Evolutionary conservation across 2,888 invertebrate species (phyloP).

Genomic region (Temnothorax rugatulus): DNA sequence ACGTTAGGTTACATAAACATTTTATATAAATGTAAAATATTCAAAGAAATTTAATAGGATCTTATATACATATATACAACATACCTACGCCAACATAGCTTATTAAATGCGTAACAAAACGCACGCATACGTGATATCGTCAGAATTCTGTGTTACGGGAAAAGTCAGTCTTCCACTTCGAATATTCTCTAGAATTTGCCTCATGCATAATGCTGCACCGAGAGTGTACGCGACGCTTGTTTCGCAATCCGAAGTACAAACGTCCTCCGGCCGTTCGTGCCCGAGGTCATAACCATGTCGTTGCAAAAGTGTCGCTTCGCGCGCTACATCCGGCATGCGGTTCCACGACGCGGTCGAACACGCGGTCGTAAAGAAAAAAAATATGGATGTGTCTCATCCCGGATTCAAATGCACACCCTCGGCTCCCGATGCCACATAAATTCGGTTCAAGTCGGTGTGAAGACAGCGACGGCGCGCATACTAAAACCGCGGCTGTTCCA

Average conservation of each 20-base stretch:
- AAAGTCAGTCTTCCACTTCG: constrained; percentile 7
- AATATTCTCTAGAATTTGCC: constrained; percentile 27
- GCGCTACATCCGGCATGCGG: constrained; percentile 76
- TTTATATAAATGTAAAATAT: neutral
- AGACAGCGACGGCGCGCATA: constrained; percentile 78
- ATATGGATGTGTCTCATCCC: constrained; percentile 78
- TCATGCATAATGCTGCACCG: constrained; percentile 52
- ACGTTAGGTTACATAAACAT: neutral
- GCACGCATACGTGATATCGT: neutral
- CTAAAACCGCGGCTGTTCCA: constrained; percentile 76
- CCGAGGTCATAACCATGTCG: constrained; percentile 64
- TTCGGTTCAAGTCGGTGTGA: constrained; percentile 81
- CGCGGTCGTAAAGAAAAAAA: constrained; percentile 75
- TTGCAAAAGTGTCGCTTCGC: constrained; percentile 73
- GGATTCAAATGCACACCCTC: constrained; percentile 83
- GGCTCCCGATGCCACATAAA: constrained; percentile 84
- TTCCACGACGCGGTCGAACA: constrained; percentile 61
- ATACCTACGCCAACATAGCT: neutral
- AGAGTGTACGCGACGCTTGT: constrained; percentile 24
- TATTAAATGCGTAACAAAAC: constrained; percentile 6
- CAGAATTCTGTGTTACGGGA: neutral
- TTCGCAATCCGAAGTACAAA: constrained; percentile 51
- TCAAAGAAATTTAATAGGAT: neutral
- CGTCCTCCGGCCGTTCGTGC: constrained; percentile 43
- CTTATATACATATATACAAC: neutral